Base-by-base conservation (phyloP, 2,888 invertebrate species). In the Rhopalosiphum nymphaeae region DNA sequence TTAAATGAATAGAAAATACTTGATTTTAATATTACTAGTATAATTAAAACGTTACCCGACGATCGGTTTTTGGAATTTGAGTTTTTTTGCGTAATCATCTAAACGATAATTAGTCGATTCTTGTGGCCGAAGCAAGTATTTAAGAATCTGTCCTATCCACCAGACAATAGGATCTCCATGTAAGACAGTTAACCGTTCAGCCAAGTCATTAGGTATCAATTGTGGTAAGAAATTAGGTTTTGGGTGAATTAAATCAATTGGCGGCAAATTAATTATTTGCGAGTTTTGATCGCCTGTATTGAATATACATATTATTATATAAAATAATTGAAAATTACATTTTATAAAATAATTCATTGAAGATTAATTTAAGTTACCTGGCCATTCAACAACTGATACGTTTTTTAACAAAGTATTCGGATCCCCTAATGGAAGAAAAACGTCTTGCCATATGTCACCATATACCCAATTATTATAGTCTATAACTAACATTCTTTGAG, bases 61-160 rank as follows among this genome's bases (percentile, higher is more conserved):
- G 95, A 99, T 98, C 11, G 99, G 99, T 94, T 97, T 97, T 95
- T 97, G 97, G 96, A 98, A 98, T 95, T 97, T 97, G 95, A 99
- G 96, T 95, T 97, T 97, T 2, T 67, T 67, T 67, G 67, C n/a
- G 67, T 67, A 67, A 67, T 67, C 1, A 36, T 67, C 16, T 67
- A 67, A 67, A 36, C n/a, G 13, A 67, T 67, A 16, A 36, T 4
- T 67, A 16, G 98, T 97, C 67, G 97, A 96, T 0, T 97, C 96
- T 95, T 98, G 98, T 56, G 98, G 98, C 95, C 98, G 97, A 95
- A 99, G 97, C 94, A 99, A 96, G 96, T 98, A 99, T 96, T 98
- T 98, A 61, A 99, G 96, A 96, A 99, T 98, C 96, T 99, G 99
- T 0, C 99, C 99, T 90, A 99, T 97, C 98, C 99, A 99, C 99